Conservation (phyloP, 2,797 vertebrate species). For the Oreortyx pictus region DNA sequence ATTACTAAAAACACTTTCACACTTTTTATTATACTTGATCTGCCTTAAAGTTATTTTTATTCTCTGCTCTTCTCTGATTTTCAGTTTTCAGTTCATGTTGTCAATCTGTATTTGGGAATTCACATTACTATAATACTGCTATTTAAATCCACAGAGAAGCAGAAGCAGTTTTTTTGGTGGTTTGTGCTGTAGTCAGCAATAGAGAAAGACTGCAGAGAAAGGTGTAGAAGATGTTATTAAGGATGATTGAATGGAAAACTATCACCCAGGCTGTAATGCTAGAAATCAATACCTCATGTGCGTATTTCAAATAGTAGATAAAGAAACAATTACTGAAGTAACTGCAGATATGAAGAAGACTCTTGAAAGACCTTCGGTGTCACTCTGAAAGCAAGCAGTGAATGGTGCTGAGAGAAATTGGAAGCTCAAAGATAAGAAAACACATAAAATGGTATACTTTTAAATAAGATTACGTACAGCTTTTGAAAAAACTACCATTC, state of each 20-base stretch:
- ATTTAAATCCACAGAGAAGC: background rate
- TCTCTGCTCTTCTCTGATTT: background rate
- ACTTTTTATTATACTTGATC: background rate
- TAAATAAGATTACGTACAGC: background rate
- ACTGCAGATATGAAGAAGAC: background rate
- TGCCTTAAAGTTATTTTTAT: background rate
- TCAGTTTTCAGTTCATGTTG: background rate
- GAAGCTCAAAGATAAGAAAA: background rate
- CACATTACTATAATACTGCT: background rate
- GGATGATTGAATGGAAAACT: background rate
- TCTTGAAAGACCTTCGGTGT: background rate
- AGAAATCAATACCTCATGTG: conserved; percentile 11
- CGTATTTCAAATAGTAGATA: conserved; percentile 3
- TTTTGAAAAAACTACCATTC: background rate
- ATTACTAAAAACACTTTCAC: background rate
- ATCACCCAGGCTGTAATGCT: background rate
- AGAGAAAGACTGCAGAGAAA: background rate
- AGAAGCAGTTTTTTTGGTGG: background rate
- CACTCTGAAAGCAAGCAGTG: background rate
- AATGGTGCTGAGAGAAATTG: background rate
- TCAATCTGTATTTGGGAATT: background rate
- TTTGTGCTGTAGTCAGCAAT: background rate
- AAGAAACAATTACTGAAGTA: background rate
- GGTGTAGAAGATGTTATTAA: background rate
- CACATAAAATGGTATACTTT: background rate